A percentile compares a stretch with the other conserved stretches of the same genome.
Evolutionary conservation across 2,113 vertebrate genomes (phyloP).

Genomic region (Setophaga petechia): DNA sequence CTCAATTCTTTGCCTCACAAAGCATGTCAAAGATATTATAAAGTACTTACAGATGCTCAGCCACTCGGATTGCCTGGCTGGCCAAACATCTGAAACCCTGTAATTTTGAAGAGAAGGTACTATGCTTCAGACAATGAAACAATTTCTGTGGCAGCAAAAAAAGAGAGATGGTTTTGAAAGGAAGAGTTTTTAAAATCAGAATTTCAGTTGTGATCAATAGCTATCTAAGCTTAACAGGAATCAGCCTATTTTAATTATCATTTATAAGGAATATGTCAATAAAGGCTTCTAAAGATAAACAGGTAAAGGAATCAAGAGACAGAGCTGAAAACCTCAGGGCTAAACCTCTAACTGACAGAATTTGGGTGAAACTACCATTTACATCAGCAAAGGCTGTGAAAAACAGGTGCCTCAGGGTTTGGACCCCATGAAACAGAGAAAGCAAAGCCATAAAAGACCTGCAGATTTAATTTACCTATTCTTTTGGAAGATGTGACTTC

Average conservation of each 20-base stretch:
- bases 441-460: background rate
- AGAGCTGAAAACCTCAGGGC: background rate
- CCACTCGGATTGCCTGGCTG: constrained; percentile 34
- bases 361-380: background rate
- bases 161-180: background rate
- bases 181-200: background rate
- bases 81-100: constrained; percentile 61
- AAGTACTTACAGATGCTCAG: constrained; percentile 56
- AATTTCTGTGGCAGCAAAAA: constrained; percentile 15
- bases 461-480: background rate
- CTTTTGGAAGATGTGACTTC: background rate
- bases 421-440: background rate
- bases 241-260: background rate
- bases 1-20: constrained; percentile 47
- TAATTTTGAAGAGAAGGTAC: constrained; percentile 30
- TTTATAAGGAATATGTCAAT: background rate
- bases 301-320: background rate
- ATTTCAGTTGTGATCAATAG: background rate
- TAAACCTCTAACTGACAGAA: background rate
- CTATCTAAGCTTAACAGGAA: background rate
- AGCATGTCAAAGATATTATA: constrained; percentile 28
- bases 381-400: background rate
- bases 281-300: background rate
- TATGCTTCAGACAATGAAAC: background rate
- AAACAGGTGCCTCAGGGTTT: background rate